Percentiles rank a stretch among this genome's conserved stretches.
Evolutionary conservation across 2,888 invertebrate species (phyloP).

Genomic region (Dolomedes plantarius): DNA sequence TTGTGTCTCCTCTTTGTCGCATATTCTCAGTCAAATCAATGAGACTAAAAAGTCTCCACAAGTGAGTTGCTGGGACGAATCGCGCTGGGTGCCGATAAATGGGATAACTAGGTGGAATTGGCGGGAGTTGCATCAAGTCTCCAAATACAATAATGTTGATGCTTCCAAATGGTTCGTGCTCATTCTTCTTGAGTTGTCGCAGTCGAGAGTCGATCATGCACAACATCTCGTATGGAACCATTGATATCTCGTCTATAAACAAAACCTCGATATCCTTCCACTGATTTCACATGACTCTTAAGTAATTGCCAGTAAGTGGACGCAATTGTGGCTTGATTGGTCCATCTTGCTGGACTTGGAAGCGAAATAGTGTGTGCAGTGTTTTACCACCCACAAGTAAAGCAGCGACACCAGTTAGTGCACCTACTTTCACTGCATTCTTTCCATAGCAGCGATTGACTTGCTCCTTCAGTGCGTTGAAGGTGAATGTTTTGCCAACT

Average conservation of each 20-base stretch:
- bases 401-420: not conserved
- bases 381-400: not conserved
- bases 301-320: not conserved
- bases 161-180: not conserved
- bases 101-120: not conserved
- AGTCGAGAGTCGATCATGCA: not conserved
- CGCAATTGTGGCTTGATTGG: not conserved
- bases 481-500: not conserved
- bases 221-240: not conserved
- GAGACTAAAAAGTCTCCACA: not conserved
- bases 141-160: not conserved
- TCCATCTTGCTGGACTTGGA: not conserved
- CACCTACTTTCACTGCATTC: not conserved
- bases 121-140: too few relatives aligned
- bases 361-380: not conserved
- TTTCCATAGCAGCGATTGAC: constrained; percentile 10
- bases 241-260: not conserved
- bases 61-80: not conserved
- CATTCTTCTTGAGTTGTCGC: not conserved
- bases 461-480: constrained; percentile 4
- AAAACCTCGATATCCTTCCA: not conserved
- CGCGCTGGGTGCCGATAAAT: not conserved
- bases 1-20: constrained; percentile 23
- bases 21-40: constrained; percentile 32
- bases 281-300: not conserved